Evolutionary conservation across 1,140 invertebrate species (phyloP), one percentile per base, ranked within the genome.

Genomic region (Bacillus rossius): DNA sequence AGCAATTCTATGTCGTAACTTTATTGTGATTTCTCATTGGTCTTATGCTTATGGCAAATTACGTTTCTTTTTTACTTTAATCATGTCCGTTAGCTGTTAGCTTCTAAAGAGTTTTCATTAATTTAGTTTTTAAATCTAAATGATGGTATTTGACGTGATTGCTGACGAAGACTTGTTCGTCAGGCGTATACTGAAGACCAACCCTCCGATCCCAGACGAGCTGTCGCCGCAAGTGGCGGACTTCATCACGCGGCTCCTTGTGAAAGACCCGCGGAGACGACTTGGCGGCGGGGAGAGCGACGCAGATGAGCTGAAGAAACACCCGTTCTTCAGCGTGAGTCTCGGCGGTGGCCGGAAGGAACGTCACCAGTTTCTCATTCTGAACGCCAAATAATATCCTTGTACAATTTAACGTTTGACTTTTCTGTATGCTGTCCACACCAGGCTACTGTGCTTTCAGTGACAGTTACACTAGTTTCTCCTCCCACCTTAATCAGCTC

Each of bases 261-360:
- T 92, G 7, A 97, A 96, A 73, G 91, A 98, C 71, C 92, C 94
- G 0, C 79, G 85, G 13, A 84, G 84, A 63, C 79, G 96, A 63
- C 74, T 97, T 50, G 94, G 96, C 49, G 88, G 89, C 20, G 90
- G 90, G 1, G 81, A 82, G 5, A 75, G 74, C 0, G 92, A 94
- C 71, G 89, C 92, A 10, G 79, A 80, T 50, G 92, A 96, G 70
- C 79, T 96, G 22, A 95, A 96, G 71, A 79, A 83, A 50, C 92
- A 96, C 77, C 73, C 81, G 13, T 96, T 96, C 72, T 96, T 96
- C 72, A 81, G 80, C 67, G 84, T 77, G 63, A 64, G 61, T 65
- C 56, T 23, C 22, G 4, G 20, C 20, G 1, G 2, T 23, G 10
- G 29, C 29, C 4, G 29, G n/a, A n/a, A n/a, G n/a, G n/a, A n/a